phyloP scores from a whole-genome alignment of 2,797 vertebrate species.

The Hapalemur alaotrensis region DNA sequence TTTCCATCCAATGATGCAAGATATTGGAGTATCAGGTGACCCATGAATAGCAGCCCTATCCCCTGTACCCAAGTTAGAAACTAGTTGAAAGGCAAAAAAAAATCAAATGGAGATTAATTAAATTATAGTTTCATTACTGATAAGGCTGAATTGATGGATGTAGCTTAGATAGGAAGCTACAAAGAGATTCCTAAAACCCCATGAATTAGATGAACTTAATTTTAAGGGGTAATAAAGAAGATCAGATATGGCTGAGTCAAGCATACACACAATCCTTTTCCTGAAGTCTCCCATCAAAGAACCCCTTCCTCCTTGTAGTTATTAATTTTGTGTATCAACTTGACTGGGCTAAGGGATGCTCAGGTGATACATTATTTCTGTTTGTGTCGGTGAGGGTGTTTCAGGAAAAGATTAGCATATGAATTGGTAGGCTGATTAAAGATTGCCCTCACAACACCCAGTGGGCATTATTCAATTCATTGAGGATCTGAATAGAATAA shows the following conservation, averaged over 20 bases:
- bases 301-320: background rate
- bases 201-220: constrained; percentile 1
- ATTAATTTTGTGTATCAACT: background rate
- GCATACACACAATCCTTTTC: background rate
- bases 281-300: background rate
- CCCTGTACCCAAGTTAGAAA: background rate
- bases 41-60: background rate
- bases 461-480: background rate
- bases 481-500: background rate
- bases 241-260: background rate
- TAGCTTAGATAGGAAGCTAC: background rate
- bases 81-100: background rate
- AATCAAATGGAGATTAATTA: background rate
- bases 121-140: background rate
- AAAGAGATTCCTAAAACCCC: background rate
- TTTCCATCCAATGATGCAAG: constrained; percentile 37
- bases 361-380: background rate
- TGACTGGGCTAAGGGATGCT: background rate
- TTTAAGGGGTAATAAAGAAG: background rate
- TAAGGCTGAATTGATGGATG: background rate
- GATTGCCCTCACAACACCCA: background rate
- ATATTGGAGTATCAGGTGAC: background rate
- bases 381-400: background rate
- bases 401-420: background rate
- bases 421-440: background rate